Evolutionary conservation across 2,888 invertebrate species (phyloP), one percentile per base, ranked within the genome.

Genomic region (Malthinus flaveolus): DNA sequence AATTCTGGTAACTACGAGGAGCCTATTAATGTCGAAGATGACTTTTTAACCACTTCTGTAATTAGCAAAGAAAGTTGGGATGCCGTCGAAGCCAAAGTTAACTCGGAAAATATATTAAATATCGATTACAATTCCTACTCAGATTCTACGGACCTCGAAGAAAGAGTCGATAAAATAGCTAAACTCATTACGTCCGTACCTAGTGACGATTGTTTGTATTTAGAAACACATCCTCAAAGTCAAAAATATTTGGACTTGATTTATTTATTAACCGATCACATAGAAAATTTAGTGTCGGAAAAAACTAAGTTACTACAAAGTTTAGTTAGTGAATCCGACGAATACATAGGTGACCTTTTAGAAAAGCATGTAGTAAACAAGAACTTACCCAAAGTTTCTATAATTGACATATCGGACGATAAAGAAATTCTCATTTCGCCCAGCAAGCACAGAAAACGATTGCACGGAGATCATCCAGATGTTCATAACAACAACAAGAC

Each of bases 11-110:
- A 4, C 4, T 11, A 12, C 1, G 7, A 42, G 1, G 39, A 42
- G 13, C 5, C 39, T 4, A 42, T 15, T n/a, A n/a, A 15, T 9
- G 9, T 9, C 4, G 4, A 4, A 1, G 39, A n/a, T 11, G 5
- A 2, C 23, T 23, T 3, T 23, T 15, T 42, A 15, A n/a, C n/a
- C 8, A 42, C 3, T 9, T 62, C 73, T 3, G 73, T 73, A 11
- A 67, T 77, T 15, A 78, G 76, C 58, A 72, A 74, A 61, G 78
- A 73, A 51, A 75, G 66, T 62, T 79, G 77, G 73, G 78, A 77
- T 54, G 76, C 74, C 3, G 62, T 79, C 11, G 79, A 79, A 64
- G 77, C 77, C 2, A 73, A 75, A 56, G 62, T 78, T 44, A 73
- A 73, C 48, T 65, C 73, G 53, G 73, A 73, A 66, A 47, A 56